phyloP scores from a whole-genome alignment of 2,113 vertebrate species.

The Microtus pennsylvanicus region DNA sequence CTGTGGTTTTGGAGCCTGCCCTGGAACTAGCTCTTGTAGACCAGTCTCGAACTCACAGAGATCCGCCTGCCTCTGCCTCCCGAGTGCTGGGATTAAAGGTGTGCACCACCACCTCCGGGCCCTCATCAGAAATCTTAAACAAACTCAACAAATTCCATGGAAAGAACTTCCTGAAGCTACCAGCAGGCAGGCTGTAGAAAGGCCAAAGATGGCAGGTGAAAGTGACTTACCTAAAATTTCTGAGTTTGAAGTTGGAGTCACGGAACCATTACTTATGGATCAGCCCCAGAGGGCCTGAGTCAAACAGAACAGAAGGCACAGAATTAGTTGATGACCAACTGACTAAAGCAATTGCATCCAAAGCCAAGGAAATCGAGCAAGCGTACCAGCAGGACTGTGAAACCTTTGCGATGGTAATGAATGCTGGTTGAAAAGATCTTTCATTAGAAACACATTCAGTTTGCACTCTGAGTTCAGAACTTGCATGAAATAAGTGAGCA shows the following conservation, averaged over 20 bases:
- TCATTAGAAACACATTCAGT: conserved; percentile 91
- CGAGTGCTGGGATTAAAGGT: too few species aligned
- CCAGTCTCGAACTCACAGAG: too few species aligned
- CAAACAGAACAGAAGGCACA: conserved; percentile 82
- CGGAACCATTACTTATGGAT: conserved; percentile 82
- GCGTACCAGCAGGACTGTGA: conserved; percentile 95
- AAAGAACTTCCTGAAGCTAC: conserved; percentile 85
- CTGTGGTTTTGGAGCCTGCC: too few species aligned
- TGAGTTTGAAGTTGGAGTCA: conserved; percentile 85
- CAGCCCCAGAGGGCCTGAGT: conserved; percentile 84
- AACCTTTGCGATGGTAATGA: conserved; percentile 95
- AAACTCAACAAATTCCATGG: conserved; percentile 83
- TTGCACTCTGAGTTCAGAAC: conserved; percentile 90
- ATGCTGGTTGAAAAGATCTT: conserved; percentile 95
- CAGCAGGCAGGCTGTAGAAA: conserved; percentile 86
- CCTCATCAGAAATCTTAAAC: conserved; percentile 66
- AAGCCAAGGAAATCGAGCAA: conserved; percentile 94
- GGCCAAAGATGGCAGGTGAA: conserved; percentile 81
- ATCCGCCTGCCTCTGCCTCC: too few species aligned
- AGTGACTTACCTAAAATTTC: conserved; percentile 83
- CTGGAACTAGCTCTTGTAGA: too few species aligned
- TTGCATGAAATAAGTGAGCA: conserved; percentile 92
- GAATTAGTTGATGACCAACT: conserved; percentile 85
- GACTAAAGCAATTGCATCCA: conserved; percentile 91
- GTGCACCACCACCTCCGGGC: too few species aligned